Base-by-base conservation (phyloP, 2,113 vertebrate species). In the Hiodon alosoides region DNA sequence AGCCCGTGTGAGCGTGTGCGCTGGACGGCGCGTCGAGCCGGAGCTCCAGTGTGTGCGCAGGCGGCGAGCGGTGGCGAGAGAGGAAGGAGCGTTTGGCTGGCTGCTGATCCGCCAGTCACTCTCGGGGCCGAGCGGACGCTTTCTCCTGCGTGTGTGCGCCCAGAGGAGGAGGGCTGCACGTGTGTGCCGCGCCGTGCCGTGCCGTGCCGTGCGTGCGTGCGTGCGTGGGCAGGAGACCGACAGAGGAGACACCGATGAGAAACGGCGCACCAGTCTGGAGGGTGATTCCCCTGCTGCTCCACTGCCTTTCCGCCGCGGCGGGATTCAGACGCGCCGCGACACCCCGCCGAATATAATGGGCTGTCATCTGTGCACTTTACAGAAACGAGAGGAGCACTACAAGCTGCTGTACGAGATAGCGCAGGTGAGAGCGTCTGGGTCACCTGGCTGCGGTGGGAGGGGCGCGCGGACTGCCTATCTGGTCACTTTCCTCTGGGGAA, bases 321-420 rank as follows among this genome's bases (percentile, higher is more conserved):
- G 88, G 91, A 90, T 90, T 11, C 65, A 17, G 48, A 53, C 9
- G 54, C 6, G 66, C 6, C 5, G 13, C 66, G 48, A 31, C 14
- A 0, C 70, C 57, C 65, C 31, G 65, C 65, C 46, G 31, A 9
- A 9, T 93, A 95, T 92, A 90, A 98, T 98, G 96, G 96, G 96
- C 93, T 98, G 96, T 92, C 98, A 96, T 94, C 91, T 98, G 89
- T 98, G 96, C 92, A 94, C 94, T 90, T 94, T 98, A 88, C 96
- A 96, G 93, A 97, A 97, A 90, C 93, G 95, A 92, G 96, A 98
- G 87, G 96, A 98, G 82, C 95, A 96, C 91, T 98, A 98, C 92
- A 96, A 95, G 95, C 93, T 98, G 92, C 95, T 98, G 61, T 98
- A 98, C 85, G 96, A 98, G 95, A 95, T 98, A 84, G 95, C 95